A percentile compares a stretch with the other conserved stretches of the same genome.
These are phyloP conservation scores for Lasioglossum pauxillum DNA, from an alignment of 2,888 invertebrate genomes.

Conservation along the genomic window DNA sequence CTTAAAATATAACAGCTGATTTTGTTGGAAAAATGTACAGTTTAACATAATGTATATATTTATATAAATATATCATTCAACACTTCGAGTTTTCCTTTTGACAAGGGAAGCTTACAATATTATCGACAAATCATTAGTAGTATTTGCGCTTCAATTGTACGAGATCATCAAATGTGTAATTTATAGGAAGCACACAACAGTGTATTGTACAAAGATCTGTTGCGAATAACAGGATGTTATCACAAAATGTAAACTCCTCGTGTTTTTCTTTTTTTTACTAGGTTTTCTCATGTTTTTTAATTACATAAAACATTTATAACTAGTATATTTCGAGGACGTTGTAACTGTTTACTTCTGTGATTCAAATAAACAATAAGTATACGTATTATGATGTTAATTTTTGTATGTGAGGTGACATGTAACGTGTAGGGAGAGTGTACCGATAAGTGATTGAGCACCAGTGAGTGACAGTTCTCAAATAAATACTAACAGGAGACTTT, in stretches of 20 bases:
- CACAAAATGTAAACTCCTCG: slow-evolving; percentile 24
- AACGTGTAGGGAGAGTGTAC: background rate
- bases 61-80: slow-evolving; percentile 41
- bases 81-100: slow-evolving; percentile 27
- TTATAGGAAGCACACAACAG: slow-evolving; percentile 8
- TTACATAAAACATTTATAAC: slow-evolving; percentile 45
- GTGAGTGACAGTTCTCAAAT: background rate
- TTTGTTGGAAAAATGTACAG: slow-evolving; percentile 37
- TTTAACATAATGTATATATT: slow-evolving; percentile 40
- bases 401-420: slow-evolving; percentile 25
- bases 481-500: background rate
- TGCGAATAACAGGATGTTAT: slow-evolving; percentile 13
- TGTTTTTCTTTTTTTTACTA: slow-evolving; percentile 20
- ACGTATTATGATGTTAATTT: slow-evolving; percentile 31
- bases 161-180: slow-evolving; percentile 14
- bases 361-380: slow-evolving; percentile 67
- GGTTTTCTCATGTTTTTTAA: slow-evolving; percentile 19
- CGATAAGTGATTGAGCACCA: background rate
- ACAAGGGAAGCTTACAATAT: slow-evolving; percentile 23
- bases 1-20: slow-evolving; percentile 35
- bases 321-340: slow-evolving; percentile 66
- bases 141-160: slow-evolving; percentile 32
- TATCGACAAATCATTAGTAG: slow-evolving; percentile 31
- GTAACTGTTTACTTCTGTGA: slow-evolving; percentile 70
- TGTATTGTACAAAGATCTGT: slow-evolving; percentile 16